These are phyloP conservation scores for Rhabdomys dilectus DNA, from an alignment of 2,113 vertebrate species.

Conservation along the genomic window DNA sequence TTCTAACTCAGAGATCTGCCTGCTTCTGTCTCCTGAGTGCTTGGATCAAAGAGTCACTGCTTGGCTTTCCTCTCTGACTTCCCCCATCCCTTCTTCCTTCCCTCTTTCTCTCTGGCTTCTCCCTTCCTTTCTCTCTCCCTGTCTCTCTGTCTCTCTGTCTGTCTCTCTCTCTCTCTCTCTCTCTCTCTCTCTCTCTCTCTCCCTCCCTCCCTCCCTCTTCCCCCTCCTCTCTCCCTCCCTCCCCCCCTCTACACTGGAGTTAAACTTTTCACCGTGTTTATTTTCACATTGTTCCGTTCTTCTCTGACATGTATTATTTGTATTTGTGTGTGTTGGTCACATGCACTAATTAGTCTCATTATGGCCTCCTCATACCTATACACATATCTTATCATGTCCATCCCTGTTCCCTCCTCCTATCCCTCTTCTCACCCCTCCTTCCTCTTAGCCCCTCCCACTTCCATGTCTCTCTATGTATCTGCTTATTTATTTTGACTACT, in stretches of 20 bases:
- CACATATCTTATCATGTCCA: neutral
- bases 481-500: neutral
- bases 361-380: neutral
- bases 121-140: neutral
- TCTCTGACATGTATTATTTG: neutral
- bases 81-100: too few relatives aligned
- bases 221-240: too few relatives aligned
- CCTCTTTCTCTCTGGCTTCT: too few relatives aligned
- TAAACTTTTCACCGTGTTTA: neutral
- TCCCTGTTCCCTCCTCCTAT: neutral
- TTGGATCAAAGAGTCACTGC: neutral
- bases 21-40: neutral
- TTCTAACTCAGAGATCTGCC: neutral
- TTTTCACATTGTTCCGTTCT: neutral
- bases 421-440: neutral
- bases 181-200: too few relatives aligned
- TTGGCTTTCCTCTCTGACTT: too few relatives aligned
- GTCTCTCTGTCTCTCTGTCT: neutral
- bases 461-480: neutral
- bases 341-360: too few relatives aligned
- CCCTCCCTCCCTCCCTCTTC: too few relatives aligned
- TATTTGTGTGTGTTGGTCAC: neutral
- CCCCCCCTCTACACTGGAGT: neutral
- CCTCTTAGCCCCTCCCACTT: neutral
- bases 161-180: too few relatives aligned